These are phyloP conservation scores for Hirudo medicinalis DNA, from an alignment of 1,140 invertebrate genomes.

Conservation along the genomic window DNA sequence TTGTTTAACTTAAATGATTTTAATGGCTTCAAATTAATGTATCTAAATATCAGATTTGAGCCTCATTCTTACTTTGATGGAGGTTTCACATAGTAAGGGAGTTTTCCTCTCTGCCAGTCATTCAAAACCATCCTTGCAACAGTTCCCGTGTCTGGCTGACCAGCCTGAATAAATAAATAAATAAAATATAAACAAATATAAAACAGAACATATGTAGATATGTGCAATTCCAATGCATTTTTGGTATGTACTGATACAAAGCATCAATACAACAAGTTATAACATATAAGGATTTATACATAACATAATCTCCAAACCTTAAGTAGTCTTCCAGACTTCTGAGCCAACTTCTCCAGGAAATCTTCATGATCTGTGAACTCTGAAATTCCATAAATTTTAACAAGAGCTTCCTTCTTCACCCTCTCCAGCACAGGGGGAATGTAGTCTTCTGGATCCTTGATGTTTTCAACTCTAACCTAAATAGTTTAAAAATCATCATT, in stretches of 20 bases:
- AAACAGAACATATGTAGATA: neutral
- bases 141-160: slow-evolving; percentile 77
- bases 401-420: slow-evolving; percentile 75
- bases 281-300: slow-evolving; percentile 9
- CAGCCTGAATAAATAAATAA: slow-evolving; percentile 47
- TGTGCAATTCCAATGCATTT: too few species aligned
- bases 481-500: slow-evolving; percentile 18
- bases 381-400: slow-evolving; percentile 76
- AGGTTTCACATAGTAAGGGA: slow-evolving; percentile 83
- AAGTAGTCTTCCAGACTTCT: slow-evolving; percentile 69
- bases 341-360: slow-evolving; percentile 81
- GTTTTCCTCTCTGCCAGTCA: slow-evolving; percentile 93
- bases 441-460: slow-evolving; percentile 88
- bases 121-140: slow-evolving; percentile 90
- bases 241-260: neutral
- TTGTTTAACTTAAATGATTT: too few species aligned
- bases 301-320: slow-evolving; percentile 46
- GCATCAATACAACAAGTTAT: neutral
- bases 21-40: too few species aligned
- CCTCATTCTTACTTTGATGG: slow-evolving; percentile 32
- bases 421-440: slow-evolving; percentile 70
- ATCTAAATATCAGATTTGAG: too few species aligned
- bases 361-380: slow-evolving; percentile 66
- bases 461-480: slow-evolving; percentile 77
- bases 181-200: neutral